Conservation (phyloP, 1,140 invertebrate genomes). For the Cydia pomonella region DNA sequence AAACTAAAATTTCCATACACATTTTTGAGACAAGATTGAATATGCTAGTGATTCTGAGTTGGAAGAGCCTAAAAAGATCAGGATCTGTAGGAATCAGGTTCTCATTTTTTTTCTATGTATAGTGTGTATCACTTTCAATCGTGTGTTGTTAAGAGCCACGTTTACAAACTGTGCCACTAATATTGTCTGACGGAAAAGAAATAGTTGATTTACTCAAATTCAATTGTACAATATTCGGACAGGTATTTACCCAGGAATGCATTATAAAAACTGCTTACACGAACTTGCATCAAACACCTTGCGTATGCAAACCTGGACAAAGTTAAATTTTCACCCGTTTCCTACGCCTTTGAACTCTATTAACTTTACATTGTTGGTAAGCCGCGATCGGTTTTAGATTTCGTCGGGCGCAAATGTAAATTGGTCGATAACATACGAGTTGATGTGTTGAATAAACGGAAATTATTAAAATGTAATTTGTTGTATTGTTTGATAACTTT, state of each 20-base stretch:
- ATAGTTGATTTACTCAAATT: too few species aligned
- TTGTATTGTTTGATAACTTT: neutral
- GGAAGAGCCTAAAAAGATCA: too few species aligned
- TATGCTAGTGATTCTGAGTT: too few species aligned
- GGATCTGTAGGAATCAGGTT: too few species aligned
- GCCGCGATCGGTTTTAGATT: neutral
- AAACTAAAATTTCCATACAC: too few species aligned
- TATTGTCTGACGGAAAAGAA: too few species aligned
- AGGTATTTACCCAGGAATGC: constrained; percentile 16
- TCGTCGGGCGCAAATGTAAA: neutral
- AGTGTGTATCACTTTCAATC: too few species aligned
- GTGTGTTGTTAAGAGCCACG: too few species aligned
- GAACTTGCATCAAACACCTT: neutral
- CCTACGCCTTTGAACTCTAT: neutral
- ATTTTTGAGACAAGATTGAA: too few species aligned
- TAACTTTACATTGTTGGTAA: neutral
- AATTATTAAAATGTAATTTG: constrained; percentile 6
- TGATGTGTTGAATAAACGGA: neutral
- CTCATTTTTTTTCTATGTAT: too few species aligned
- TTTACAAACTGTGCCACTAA: too few species aligned
- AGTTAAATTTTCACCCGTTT: neutral
- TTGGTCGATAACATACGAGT: neutral
- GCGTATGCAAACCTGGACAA: constrained; percentile 1
- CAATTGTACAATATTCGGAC: neutral
- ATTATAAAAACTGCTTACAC: constrained; percentile 5